Base-by-base conservation (phyloP, 2,797 vertebrate genomes). In the Spinus olivaceus region DNA sequence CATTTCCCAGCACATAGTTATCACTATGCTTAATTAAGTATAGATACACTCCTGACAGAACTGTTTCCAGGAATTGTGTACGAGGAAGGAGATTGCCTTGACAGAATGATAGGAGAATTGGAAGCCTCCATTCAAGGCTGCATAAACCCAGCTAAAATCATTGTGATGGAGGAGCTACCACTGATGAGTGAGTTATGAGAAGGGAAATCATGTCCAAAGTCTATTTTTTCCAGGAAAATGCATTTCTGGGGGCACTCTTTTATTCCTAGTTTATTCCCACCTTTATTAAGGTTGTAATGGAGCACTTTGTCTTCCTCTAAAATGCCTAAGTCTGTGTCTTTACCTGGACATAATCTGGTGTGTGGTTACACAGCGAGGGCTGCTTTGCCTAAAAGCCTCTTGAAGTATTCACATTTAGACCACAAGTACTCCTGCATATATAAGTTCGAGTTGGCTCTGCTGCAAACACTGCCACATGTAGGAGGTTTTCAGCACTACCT, bases 61-160 rank as follows among this genome's bases (percentile, higher is more conserved):
- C 81, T 46, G 17, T 81, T 88, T 54, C 73, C 65, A 77, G n/a
- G 39, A 82, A 69, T 83, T 82, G 28, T 67, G 67, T 30, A 18
- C 0, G 4, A 74, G 42, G 41, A 80, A 85, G 33, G 61, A 82
- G 49, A 24, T 69, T 59, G 28, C 17, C 42, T 78, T 64, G 74
- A 41, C 2, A 6, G 46, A 57, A 18, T 13, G 14, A 12, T n/a
- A 70, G n/a, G 49, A 77, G 35, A 87, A 72, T 23, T 35, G 33
- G 49, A 86, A 82, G 33, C 21, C 49, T 87, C 37, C 3, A 2
- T 77, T 70, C 69, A 64, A 74, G 61, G n/a, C 49, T 44, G 7
- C n/a, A 50, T 82, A 76, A 64, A 69, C 78, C 35, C 61, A 74
- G 28, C 57, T 74, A 19, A 65, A 88, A 33, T 83, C 19, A 4